A percentile compares a stretch with the other conserved stretches of the same genome.
phyloP scores from a whole-genome alignment of 1,140 invertebrate genomes.

The Galleria mellonella region DNA sequence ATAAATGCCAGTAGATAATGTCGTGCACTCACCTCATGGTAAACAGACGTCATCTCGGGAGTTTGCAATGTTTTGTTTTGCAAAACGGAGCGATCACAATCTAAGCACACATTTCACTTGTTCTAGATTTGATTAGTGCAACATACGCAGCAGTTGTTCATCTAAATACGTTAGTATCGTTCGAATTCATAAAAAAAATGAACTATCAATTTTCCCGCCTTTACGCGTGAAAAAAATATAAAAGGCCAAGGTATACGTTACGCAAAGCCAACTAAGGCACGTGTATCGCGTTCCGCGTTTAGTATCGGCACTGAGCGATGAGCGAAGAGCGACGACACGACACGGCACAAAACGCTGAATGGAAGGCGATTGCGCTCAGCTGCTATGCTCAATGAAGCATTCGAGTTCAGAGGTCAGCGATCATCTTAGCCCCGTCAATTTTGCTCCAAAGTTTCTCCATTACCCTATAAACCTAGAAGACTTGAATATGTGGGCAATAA shows the following conservation, averaged over 20 bases:
- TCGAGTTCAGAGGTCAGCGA: slow-evolving; percentile 60
- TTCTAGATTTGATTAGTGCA: slow-evolving; percentile 8
- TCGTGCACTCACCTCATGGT: slow-evolving; percentile 64
- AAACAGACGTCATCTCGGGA: slow-evolving; percentile 56
- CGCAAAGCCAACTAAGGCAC: slow-evolving; percentile 40
- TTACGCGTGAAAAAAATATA: slow-evolving; percentile 29
- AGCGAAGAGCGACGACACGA: slow-evolving; percentile 11
- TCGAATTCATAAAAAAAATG: slow-evolving; percentile 12
- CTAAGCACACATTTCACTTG: slow-evolving; percentile 46
- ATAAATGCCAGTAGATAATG: slow-evolving; percentile 55
- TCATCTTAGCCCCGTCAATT: slow-evolving; percentile 49
- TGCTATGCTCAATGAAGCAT: slow-evolving; percentile 67
- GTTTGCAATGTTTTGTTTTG: slow-evolving; percentile 37
- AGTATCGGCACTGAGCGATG: slow-evolving; percentile 56
- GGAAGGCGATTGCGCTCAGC: slow-evolving; percentile 43
- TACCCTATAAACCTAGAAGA: slow-evolving; percentile 49
- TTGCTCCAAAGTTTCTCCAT: slow-evolving; percentile 51
- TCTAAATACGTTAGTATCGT: too few relatives aligned
- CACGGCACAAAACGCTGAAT: slow-evolving; percentile 38
- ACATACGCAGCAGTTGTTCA: slow-evolving; percentile 2
- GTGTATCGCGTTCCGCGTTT: slow-evolving; percentile 64
- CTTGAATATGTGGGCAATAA: slow-evolving; percentile 11
- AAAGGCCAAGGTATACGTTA: slow-evolving; percentile 34
- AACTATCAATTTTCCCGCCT: slow-evolving; percentile 54
- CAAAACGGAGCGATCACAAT: slow-evolving; percentile 29